Evolutionary conservation across 2,797 vertebrate genomes (phyloP), one percentile per base, ranked within the genome.

Genomic region (Tinamus major): DNA sequence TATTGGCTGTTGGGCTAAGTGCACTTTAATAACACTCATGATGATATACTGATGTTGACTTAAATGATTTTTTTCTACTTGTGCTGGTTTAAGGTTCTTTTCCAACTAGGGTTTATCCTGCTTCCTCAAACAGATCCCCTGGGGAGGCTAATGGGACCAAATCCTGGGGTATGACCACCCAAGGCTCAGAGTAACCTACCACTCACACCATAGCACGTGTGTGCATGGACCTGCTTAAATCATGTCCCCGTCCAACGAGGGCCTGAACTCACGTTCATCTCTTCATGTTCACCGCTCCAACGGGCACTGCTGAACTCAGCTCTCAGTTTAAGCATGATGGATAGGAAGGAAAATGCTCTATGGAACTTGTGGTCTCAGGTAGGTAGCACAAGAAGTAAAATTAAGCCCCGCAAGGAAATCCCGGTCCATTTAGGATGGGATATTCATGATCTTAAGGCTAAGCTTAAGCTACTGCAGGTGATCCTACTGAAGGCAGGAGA

Each of bases 341-440:
- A 6, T 35, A 39, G n/a, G 68, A 10, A 0, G 3, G 58, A 6
- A 35, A 39, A 37, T 0, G 15, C 46, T 51, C 46, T 3, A 0
- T 10, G n/a, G 68, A 70, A 39, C n/a, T 48, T 46, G 35, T 24
- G 21, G 26, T 58, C 69, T 46, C 1, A 0, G 20, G n/a, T 18
- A 31, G 26, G 55, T 2, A 33, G 56, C 55, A 61, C 17, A 27
- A 58, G 75, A 8, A 55, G 48, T 15, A 41, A 70, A 69, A n/a
- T 21, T 15, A 76, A 79, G 41, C 65, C 12, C 33, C 27, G n/a
- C 79, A 6, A 56, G 29, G 41, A 51, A 46, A 75, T 9, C 15
- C 13, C 33, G 1, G 41, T 51, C 24, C 5, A 8, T 79, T 75
- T 82, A 76, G 48, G 53, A 76, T 11, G 26, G 72, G 37, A 2